phyloP scores from a whole-genome alignment of 2,888 invertebrate genomes.

The Augochlorella aurata region DNA sequence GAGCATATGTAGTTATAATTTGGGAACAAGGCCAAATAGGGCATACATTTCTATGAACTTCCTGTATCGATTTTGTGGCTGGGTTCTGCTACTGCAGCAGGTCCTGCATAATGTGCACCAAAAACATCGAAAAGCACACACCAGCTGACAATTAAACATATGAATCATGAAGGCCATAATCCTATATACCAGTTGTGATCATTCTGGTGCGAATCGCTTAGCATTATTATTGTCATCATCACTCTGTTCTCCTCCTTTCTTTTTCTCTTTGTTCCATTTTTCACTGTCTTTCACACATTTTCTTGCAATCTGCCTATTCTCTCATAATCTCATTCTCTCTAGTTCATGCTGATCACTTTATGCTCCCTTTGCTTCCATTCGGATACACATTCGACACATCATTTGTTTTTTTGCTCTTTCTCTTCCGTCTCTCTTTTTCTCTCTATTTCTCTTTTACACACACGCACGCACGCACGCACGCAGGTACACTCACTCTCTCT shows the following conservation, averaged over 20 bases:
- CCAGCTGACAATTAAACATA: not conserved
- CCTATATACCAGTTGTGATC: slow-evolving; percentile 13
- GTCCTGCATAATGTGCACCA: not conserved
- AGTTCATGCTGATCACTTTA: slow-evolving; percentile 7
- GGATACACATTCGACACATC: not conserved
- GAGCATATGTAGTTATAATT: not conserved
- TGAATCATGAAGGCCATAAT: not conserved
- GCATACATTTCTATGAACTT: slow-evolving; percentile 1
- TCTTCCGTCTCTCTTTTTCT: slow-evolving; percentile 18
- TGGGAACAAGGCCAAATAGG: slow-evolving; percentile 15
- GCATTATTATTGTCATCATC: slow-evolving; percentile 78
- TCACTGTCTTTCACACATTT: slow-evolving; percentile 36
- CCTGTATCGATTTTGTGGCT: slow-evolving; percentile 1
- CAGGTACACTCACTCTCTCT: not conserved
- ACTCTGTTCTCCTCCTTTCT: slow-evolving; percentile 58
- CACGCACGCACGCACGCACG: too few species aligned
- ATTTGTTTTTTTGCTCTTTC: slow-evolving; percentile 12
- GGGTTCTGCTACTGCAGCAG: not conserved
- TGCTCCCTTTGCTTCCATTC: slow-evolving; percentile 30
- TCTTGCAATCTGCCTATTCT: slow-evolving; percentile 17
- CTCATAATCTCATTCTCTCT: slow-evolving; percentile 6
- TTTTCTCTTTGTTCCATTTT: slow-evolving; percentile 29
- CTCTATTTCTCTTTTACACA: slow-evolving; percentile 2
- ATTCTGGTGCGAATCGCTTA: slow-evolving; percentile 71
- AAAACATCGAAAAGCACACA: not conserved